These are phyloP conservation scores for Fragum sueziense DNA, from an alignment of 2,888 invertebrate species.

Conservation along the genomic window DNA sequence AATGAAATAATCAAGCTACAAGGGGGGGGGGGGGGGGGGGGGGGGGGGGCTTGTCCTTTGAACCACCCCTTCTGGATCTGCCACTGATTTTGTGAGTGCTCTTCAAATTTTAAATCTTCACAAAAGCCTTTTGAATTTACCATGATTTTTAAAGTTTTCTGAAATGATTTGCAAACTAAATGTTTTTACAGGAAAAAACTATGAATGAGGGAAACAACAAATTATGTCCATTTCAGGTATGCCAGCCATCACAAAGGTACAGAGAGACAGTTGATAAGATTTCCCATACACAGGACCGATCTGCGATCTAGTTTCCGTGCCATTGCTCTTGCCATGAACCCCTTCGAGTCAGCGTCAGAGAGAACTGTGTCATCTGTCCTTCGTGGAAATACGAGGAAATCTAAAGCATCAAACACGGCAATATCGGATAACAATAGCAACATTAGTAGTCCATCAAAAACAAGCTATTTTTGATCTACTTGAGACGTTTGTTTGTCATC, in stretches of 20 bases:
- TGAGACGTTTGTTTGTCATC: neutral
- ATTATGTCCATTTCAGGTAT: constrained; percentile 14
- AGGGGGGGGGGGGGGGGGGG: too few species aligned
- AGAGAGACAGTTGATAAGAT: constrained; percentile 19
- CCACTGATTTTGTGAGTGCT: too few species aligned
- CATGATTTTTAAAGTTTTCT: too few species aligned
- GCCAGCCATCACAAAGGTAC: constrained; percentile 8
- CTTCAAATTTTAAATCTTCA: too few species aligned
- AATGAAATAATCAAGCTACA: too few species aligned
- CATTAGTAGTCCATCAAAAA: constrained; percentile 19
- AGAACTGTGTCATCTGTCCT: constrained; percentile 23
- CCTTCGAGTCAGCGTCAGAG: constrained; percentile 40
- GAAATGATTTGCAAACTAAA: too few species aligned
- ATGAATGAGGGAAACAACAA: too few species aligned
- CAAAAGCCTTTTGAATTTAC: too few species aligned
- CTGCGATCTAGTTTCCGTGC: constrained; percentile 51
- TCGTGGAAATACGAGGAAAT: constrained; percentile 7
- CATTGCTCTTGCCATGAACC: constrained; percentile 53
- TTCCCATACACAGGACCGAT: constrained; percentile 50
- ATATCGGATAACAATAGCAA: neutral
- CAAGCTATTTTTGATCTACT: constrained; percentile 22
- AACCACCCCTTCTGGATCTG: too few species aligned
- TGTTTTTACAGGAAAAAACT: too few species aligned
- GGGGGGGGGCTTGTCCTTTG: too few species aligned
- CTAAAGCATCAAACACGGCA: neutral